Conservation (phyloP, 2,888 invertebrate genomes). For the Hemistola chrysoprasaria region DNA sequence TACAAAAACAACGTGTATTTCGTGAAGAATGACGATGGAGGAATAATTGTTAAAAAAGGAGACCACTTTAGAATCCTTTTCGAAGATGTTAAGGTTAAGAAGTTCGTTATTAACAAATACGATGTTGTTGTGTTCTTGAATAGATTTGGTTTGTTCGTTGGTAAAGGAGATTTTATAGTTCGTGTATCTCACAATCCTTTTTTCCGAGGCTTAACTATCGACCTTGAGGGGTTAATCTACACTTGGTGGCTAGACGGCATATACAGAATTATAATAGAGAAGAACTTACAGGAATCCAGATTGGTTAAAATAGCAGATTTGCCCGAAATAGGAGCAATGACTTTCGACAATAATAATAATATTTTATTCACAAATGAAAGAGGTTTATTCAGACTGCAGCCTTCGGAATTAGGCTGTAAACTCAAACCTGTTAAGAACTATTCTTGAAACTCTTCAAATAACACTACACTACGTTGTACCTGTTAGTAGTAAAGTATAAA, state of each 20-base stretch:
- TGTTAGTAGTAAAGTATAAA: slow-evolving; percentile 7
- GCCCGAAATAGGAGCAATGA: slow-evolving; percentile 53
- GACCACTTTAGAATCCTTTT: slow-evolving; percentile 50
- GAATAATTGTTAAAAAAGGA: slow-evolving; percentile 55
- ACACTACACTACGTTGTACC: slow-evolving; percentile 5
- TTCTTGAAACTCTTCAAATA: neutral
- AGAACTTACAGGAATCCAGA: slow-evolving; percentile 44
- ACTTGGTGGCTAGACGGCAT: slow-evolving; percentile 72
- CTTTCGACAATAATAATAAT: slow-evolving; percentile 65
- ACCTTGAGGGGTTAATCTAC: slow-evolving; percentile 57
- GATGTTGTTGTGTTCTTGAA: slow-evolving; percentile 55
- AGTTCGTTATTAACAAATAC: slow-evolving; percentile 60
- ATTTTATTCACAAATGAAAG: slow-evolving; percentile 55
- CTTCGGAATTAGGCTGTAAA: slow-evolving; percentile 35
- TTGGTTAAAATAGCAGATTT: slow-evolving; percentile 51
- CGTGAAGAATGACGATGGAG: slow-evolving; percentile 44
- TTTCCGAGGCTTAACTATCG: slow-evolving; percentile 61
- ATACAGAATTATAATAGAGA: slow-evolving; percentile 54
- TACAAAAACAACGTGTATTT: slow-evolving; percentile 62
- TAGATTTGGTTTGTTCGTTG: slow-evolving; percentile 55
- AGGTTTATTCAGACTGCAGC: slow-evolving; percentile 47
- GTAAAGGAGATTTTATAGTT: slow-evolving; percentile 41
- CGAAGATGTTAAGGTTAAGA: slow-evolving; percentile 49
- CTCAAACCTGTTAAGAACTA: slow-evolving; percentile 1
- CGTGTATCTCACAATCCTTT: slow-evolving; percentile 58